Evolutionary conservation across 1,140 invertebrate species (phyloP), one percentile per base, ranked within the genome.

Genomic region (Drusus annulatus): DNA sequence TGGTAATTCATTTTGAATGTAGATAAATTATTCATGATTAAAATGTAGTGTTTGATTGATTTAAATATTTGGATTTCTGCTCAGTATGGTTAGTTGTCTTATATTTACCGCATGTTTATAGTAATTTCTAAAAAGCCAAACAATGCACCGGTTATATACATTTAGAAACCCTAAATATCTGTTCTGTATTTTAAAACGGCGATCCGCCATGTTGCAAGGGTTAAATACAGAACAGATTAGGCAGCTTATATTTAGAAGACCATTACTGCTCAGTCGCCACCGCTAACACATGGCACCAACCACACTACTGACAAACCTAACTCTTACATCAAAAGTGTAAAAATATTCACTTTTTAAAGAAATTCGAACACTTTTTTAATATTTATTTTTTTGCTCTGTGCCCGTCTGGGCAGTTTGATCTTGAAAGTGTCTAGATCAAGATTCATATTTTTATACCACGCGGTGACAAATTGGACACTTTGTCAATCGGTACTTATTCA

Each of bases 401-500:
- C 25, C 62, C 2, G 16, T 15, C 28, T n/a, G 16, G n/a, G 4
- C 28, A 28, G 28, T 28, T 28, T 65, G 62, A 65, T 16, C 25
- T 65, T 65, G 62, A 65, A 21, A 65, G 25, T 31, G 62, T 65
- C 5, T 0, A 23, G 0, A 25, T 1, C 23, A 10, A 65, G 21
- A 25, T 25, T 25, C 28, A 16, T 65, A 65, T 65, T 65, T 65
- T 25, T 65, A 31, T n/a, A 45, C 36, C 36, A 45, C 36, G 13
- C 36, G 36, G 62, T 31, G 21, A 31, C 25, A 65, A 63, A 65
- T 31, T 25, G 25, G 62, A 16, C 62, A n/a, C 21, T 65, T 65
- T 65, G 62, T 65, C 62, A 65, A 65, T 65, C 62, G 62, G 62
- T 28, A 28, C 28, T 65, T 16, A 28, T 65, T 25, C 62, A n/a